Evolutionary conservation across 2,797 vertebrate genomes (phyloP).

Genomic region (Chaenodraco wilsoni): DNA sequence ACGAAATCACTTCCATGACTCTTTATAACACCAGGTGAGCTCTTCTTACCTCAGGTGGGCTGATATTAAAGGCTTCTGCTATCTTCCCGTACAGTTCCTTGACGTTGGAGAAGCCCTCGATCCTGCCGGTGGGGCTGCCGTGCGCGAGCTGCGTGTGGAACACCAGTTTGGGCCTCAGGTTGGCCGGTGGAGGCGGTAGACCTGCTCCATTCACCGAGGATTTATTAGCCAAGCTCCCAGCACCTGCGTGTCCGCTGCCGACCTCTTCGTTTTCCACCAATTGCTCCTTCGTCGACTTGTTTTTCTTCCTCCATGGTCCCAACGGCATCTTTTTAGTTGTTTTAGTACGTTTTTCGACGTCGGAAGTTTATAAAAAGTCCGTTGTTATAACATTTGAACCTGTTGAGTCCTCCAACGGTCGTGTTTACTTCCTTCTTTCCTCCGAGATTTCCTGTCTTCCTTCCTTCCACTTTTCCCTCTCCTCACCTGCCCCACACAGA

Average conservation of each 20-base stretch:
- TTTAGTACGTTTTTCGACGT: constrained; percentile 1
- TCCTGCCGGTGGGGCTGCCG: constrained; percentile 93
- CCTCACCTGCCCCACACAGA: constrained; percentile 41
- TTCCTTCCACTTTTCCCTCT: constrained; percentile 31
- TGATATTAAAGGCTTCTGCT: constrained; percentile 85
- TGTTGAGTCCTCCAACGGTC: constrained; percentile 62
- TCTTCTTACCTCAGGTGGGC: constrained; percentile 82
- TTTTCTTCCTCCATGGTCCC: constrained; percentile 86
- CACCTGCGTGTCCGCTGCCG: constrained; percentile 75
- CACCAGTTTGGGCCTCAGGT: constrained; percentile 84
- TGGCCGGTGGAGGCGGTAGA: constrained; percentile 78
- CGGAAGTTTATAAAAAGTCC: constrained; percentile 34
- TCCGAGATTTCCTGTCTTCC: constrained; percentile 22
- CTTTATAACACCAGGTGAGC: constrained; percentile 18
- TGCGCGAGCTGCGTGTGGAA: constrained; percentile 97
- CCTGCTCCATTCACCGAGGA: constrained; percentile 75
- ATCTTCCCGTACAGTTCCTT: constrained; percentile 91
- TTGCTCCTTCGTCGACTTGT: constrained; percentile 84
- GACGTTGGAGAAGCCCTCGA: constrained; percentile 91
- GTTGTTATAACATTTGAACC: constrained; percentile 73
- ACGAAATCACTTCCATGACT: not conserved
- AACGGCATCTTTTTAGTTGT: constrained; percentile 85
- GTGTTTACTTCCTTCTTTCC: constrained; percentile 62
- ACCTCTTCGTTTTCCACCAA: constrained; percentile 90
- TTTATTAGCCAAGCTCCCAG: constrained; percentile 76